Conservation (phyloP, 2,113 vertebrate species). For the Burhinus oedicnemus region DNA sequence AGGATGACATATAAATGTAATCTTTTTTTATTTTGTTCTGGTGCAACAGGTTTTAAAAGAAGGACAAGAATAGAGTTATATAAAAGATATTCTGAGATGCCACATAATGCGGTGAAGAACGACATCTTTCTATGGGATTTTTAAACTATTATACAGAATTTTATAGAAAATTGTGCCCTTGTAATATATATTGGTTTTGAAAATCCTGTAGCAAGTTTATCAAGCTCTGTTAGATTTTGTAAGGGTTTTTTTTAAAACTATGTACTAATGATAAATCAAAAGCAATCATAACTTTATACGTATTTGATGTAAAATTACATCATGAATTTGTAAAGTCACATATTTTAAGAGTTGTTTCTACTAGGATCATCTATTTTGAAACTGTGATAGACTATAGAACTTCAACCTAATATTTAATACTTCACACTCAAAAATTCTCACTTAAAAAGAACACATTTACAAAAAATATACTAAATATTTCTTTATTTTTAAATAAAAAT, state of each 20-base stretch:
- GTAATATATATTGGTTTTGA: neutral
- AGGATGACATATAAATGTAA: constrained; percentile 32
- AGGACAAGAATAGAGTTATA: neutral
- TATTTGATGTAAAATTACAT: neutral
- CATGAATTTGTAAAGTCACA: neutral
- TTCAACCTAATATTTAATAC: neutral
- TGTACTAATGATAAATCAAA: neutral
- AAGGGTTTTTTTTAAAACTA: neutral
- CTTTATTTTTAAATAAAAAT: neutral
- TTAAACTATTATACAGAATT: neutral
- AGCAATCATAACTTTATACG: accelerated
- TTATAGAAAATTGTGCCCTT: neutral
- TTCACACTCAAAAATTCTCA: neutral
- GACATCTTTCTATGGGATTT: neutral
- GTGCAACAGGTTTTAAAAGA: constrained; percentile 10
- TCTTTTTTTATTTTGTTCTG: constrained; percentile 20
- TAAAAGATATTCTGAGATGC: neutral
- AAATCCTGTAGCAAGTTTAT: neutral
- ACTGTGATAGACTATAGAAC: neutral
- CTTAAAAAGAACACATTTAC: neutral
- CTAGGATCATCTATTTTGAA: neutral
- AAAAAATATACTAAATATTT: neutral
- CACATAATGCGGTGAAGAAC: neutral
- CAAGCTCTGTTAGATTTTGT: neutral
- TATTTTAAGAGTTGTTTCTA: neutral